Evolutionary conservation across 2,888 invertebrate species (phyloP).

Genomic region (Dryobota labecula): DNA sequence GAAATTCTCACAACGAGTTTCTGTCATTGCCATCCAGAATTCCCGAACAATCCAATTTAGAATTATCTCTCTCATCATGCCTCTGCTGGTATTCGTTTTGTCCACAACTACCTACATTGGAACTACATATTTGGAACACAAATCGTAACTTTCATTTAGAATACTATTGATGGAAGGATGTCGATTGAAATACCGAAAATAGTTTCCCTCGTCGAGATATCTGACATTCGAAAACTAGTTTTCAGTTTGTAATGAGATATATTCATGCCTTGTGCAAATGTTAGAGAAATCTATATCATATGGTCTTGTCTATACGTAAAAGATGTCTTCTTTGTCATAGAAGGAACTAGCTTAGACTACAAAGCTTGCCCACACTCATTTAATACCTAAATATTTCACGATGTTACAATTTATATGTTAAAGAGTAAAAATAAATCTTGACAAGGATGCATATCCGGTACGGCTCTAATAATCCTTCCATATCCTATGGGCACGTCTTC

Average conservation of each 20-base stretch:
- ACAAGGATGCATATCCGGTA: too few relatives aligned
- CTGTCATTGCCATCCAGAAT: neutral
- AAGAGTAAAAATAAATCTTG: too few relatives aligned
- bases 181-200: slow-evolving; percentile 8
- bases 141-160: neutral
- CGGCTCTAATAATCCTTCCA: too few relatives aligned
- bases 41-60: slow-evolving; percentile 13
- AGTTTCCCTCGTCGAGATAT: neutral
- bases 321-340: neutral
- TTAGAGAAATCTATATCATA: neutral
- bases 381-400: neutral
- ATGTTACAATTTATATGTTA: too few relatives aligned
- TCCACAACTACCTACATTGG: neutral
- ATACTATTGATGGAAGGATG: slow-evolving; percentile 4
- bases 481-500: too few relatives aligned
- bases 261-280: neutral
- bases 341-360: neutral
- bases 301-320: neutral
- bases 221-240: neutral
- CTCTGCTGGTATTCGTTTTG: neutral
- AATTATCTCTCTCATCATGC: neutral
- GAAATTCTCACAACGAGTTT: neutral
- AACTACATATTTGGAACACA: neutral
- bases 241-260: neutral
- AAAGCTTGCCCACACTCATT: neutral